Evolutionary conservation across 2,113 vertebrate species (phyloP), one percentile per base, ranked within the genome.

Genomic region (Labeo rohita): DNA sequence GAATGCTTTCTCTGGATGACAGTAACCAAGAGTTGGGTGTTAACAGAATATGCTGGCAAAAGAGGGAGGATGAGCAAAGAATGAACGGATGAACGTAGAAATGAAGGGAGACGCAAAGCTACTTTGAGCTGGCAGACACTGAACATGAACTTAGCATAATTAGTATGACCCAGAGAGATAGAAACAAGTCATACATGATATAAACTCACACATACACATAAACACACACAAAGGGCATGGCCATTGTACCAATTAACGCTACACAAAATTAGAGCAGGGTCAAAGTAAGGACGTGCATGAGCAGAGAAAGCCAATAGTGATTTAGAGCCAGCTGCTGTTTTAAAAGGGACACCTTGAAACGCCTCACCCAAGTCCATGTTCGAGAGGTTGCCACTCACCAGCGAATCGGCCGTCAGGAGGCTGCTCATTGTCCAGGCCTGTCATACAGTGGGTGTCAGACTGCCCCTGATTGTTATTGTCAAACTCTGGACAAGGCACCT

Each of bases 381-480:
- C 96, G 93, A 95, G 95, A 96, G 95, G 95, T 91, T 94, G 96
- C 96, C 97, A 99, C 98, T 99, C 98, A 99, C 98, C 98, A 89
- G 98, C 96, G 93, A 98, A 97, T 96, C 96, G 95, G 96, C 95
- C 96, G 95, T 99, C 96, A 95, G 97, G 94, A 96, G 97, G 96
- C 95, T 97, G 97, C 95, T 97, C 96, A 98, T 99, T 99, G 96
- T 99, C 98, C 97, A 99, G 95, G 95, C 94, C 95, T 95, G 96
- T 97, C 96, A 97, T 95, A 96, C 96, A 96, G 93, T 96, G 95
- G 96, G 95, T 96, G 94, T 95, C 95, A 94, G 93, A 95, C 90
- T 91, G 95, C 92, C 96, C 94, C 96, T 96, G 97, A 98, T 99
- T 99, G 97, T 99, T 99, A 98, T 99, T 99, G 96, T 97, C 97